Percentiles rank a stretch among this genome's conserved stretches.
phyloP scores from a whole-genome alignment of 2,888 invertebrate species.

The Drosophila nr. perissopoda region DNA sequence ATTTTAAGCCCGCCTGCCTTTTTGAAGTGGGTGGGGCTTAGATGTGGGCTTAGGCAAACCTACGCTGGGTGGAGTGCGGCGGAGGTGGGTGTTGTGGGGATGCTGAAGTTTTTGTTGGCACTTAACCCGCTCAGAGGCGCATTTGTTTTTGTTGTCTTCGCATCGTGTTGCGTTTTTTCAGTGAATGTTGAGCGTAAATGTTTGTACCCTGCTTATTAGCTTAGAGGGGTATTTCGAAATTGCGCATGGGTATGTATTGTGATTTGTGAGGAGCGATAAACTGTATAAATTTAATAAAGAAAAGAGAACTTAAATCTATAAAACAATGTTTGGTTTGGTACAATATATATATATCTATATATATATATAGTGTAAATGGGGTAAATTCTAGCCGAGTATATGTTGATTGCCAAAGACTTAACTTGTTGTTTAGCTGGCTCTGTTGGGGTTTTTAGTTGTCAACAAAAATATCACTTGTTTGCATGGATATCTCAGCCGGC shows the following conservation, averaged over 20 bases:
- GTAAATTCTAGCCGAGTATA: neutral
- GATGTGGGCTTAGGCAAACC: conserved; percentile 10
- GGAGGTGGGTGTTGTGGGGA: neutral
- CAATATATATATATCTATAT: neutral
- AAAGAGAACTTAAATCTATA: neutral
- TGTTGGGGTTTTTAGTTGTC: conserved; percentile 65
- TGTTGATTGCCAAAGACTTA: neutral
- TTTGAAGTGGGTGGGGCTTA: conserved; percentile 15
- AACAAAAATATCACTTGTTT: conserved; percentile 81
- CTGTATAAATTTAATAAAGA: neutral
- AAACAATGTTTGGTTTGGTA: no score
- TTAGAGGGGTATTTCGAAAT: neutral
- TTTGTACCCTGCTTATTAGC: conserved; percentile 6
- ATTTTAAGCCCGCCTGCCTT: conserved; percentile 23
- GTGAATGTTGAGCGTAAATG: conserved; percentile 47
- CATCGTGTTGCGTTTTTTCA: conserved; percentile 33
- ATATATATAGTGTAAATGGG: neutral
- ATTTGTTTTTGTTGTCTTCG: conserved; percentile 42
- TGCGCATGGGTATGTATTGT: neutral
- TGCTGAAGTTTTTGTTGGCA: conserved; percentile 26
- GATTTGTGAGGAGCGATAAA: no score
- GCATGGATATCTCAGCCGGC: conserved; percentile 64
- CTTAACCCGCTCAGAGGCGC: conserved; percentile 47
- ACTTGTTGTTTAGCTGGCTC: conserved; percentile 29
- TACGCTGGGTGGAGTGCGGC: neutral